A percentile compares a stretch with the other conserved stretches of the same genome.
These are phyloP conservation scores for Diacarnus erythraeanus DNA, from an alignment of 37 sponge, comb jelly and placozoan species.

Conservation along the genomic window DNA sequence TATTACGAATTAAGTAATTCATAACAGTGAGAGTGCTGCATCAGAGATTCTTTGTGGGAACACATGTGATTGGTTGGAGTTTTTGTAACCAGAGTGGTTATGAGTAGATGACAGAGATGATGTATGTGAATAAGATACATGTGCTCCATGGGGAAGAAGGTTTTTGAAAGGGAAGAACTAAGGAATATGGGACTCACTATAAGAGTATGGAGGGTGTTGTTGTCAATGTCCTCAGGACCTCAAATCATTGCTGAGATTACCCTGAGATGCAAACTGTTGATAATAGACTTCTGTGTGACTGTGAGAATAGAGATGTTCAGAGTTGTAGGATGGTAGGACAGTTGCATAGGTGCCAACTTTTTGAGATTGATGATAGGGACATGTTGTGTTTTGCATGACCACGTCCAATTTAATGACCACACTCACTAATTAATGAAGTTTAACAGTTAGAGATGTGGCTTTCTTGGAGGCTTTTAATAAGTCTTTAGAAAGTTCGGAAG, in stretches of 20 bases:
- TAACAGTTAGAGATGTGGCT: too few species aligned
- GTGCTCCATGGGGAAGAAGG: background rate
- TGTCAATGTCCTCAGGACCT: background rate
- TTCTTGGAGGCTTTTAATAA: too few species aligned
- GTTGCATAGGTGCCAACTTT: too few species aligned
- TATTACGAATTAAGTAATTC: slow-evolving; percentile 17
- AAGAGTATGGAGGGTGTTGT: background rate
- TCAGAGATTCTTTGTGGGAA: background rate
- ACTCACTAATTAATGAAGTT: too few species aligned
- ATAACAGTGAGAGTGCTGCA: background rate
- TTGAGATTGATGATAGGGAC: too few species aligned
- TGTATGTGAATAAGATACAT: background rate
- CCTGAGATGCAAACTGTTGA: too few species aligned
- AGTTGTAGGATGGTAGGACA: background rate
- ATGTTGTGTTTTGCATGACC: too few species aligned
- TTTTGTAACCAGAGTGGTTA: background rate
- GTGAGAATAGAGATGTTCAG: background rate
- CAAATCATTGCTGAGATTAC: too few species aligned
- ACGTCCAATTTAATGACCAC: too few species aligned
- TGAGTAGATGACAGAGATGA: background rate
- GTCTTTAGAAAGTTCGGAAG: too few species aligned
- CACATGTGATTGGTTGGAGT: background rate
- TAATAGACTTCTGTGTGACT: background rate
- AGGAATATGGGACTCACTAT: background rate
- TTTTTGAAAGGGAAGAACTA: background rate